phyloP scores from a whole-genome alignment of 2,113 vertebrate genomes.

The Siniperca chuatsi region DNA sequence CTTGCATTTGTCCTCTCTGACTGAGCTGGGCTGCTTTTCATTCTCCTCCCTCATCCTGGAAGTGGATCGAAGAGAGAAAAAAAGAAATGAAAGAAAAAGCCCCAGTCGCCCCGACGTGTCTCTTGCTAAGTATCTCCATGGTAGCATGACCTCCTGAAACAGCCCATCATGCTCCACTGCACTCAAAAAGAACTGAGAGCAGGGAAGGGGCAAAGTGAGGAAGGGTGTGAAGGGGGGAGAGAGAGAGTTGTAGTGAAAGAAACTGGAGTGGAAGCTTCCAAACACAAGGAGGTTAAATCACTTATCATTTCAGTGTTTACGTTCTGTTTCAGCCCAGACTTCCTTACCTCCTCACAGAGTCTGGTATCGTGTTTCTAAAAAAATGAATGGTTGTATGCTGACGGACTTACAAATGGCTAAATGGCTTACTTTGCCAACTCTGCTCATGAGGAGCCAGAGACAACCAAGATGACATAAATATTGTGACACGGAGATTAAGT shows the following conservation, averaged over 20 bases:
- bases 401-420: constrained; percentile 17
- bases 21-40: constrained; percentile 61
- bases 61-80: constrained; percentile 45
- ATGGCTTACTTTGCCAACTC: not conserved
- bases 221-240: constrained; percentile 26
- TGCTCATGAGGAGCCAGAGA: constrained; percentile 9
- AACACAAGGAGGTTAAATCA: constrained; percentile 53
- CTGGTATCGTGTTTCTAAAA: not conserved
- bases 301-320: constrained; percentile 54
- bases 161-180: constrained; percentile 74
- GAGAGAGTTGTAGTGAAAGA: constrained; percentile 38
- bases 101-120: constrained; percentile 72
- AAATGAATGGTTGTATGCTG: not conserved
- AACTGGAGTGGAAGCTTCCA: constrained; percentile 49
- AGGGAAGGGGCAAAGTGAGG: constrained; percentile 44
- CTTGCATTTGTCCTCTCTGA: constrained; percentile 39
- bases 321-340: constrained; percentile 36
- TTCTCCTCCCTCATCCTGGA: constrained; percentile 63
- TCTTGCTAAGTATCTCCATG: constrained; percentile 78
- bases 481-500: not conserved
- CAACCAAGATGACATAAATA: constrained; percentile 6
- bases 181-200: constrained; percentile 72
- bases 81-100: constrained; percentile 67
- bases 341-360: constrained; percentile 8
- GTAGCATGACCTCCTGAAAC: constrained; percentile 77